Evolutionary conservation across 2,888 invertebrate species (phyloP).

Genomic region (Idaea aversata): DNA sequence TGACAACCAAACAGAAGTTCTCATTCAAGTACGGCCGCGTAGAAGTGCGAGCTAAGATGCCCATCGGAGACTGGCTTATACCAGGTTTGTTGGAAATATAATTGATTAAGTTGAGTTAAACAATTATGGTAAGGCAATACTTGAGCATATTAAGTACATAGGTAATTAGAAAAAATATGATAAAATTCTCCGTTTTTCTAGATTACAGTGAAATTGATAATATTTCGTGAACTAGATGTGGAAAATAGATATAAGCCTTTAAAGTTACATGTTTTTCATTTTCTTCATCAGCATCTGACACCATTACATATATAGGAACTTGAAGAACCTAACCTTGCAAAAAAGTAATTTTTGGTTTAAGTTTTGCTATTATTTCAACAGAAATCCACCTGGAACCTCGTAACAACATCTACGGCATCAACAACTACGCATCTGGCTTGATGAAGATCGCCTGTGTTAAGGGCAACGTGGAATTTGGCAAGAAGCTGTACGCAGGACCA

Average conservation of each 20-base stretch:
- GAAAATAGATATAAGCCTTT: too few relatives aligned
- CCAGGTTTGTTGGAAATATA: slow-evolving; percentile 79
- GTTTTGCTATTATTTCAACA: slow-evolving; percentile 40
- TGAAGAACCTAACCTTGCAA: background rate
- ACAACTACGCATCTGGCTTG: slow-evolving; percentile 83
- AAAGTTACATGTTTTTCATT: too few relatives aligned
- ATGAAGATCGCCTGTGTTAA: slow-evolving; percentile 85
- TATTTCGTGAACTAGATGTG: too few relatives aligned
- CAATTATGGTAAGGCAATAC: too few relatives aligned
- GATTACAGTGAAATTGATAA: too few relatives aligned
- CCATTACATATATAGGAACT: too few relatives aligned
- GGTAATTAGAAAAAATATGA: too few relatives aligned
- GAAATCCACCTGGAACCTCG: slow-evolving; percentile 84
- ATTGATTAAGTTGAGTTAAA: background rate
- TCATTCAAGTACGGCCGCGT: slow-evolving; percentile 86
- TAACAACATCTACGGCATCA: slow-evolving; percentile 81
- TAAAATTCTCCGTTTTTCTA: too few relatives aligned
- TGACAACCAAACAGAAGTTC: slow-evolving; percentile 84
- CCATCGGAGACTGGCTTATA: slow-evolving; percentile 88
- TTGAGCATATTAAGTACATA: too few relatives aligned
- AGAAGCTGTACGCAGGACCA: slow-evolving; percentile 60
- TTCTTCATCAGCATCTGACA: too few relatives aligned
- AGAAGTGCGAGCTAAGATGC: slow-evolving; percentile 86
- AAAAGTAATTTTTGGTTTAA: background rate
- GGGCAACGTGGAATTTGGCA: slow-evolving; percentile 80